Conservation (phyloP, 2,797 vertebrate species). For the Dicrostonyx torquatus region DNA sequence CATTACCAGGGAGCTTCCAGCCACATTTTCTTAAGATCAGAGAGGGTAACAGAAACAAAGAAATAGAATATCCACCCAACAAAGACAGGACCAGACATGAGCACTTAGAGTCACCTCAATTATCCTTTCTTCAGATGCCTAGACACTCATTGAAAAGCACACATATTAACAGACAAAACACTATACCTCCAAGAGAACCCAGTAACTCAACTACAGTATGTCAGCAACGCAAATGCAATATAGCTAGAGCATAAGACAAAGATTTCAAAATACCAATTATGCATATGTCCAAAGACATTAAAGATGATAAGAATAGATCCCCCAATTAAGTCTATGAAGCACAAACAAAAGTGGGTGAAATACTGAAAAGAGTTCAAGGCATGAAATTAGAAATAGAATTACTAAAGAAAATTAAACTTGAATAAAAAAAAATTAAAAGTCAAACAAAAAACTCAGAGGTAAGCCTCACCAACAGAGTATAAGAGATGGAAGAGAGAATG, state of each 20-base stretch:
- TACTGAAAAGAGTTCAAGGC: background rate
- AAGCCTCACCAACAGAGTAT: background rate
- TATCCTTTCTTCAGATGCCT: background rate
- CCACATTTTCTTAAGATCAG: background rate
- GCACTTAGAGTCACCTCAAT: background rate
- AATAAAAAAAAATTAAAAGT: background rate
- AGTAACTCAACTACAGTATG: background rate
- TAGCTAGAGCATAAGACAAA: background rate
- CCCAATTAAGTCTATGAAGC: background rate
- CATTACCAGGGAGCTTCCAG: background rate
- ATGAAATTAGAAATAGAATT: background rate
- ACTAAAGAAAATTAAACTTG: background rate
- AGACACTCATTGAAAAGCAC: background rate
- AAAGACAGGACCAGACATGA: background rate
- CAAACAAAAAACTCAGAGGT: background rate
- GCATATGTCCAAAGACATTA: background rate
- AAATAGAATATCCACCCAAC: background rate
- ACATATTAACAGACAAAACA: background rate
- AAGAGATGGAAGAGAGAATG: background rate
- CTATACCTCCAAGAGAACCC: background rate
- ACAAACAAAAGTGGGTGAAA: background rate
- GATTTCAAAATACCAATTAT: background rate
- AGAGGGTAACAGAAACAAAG: background rate
- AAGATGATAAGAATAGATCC: background rate
- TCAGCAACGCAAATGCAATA: background rate